phyloP scores from a whole-genome alignment of 2,888 invertebrate species.

The Pterobdella sp. region DNA sequence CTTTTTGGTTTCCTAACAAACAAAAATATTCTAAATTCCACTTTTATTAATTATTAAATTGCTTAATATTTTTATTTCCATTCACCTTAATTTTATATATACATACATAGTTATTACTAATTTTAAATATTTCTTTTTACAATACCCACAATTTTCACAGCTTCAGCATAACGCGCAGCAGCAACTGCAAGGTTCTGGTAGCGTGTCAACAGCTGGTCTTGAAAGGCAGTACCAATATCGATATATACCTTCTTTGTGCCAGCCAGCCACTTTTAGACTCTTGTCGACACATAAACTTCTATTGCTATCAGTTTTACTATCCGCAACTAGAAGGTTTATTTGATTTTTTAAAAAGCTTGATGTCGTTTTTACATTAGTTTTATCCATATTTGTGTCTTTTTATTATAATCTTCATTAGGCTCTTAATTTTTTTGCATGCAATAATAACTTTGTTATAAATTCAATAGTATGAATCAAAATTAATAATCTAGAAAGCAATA shows the following conservation, averaged over 20 bases:
- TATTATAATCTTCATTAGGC: not conserved
- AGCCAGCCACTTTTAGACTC: constrained; percentile 60
- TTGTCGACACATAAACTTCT: constrained; percentile 54
- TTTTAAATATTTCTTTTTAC: not conserved
- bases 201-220: constrained; percentile 59
- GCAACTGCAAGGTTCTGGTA: constrained; percentile 54
- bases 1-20: too few species aligned
- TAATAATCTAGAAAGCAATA: too few species aligned
- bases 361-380: not conserved
- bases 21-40: too few species aligned
- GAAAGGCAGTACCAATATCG: constrained; percentile 56
- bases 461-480: too few species aligned
- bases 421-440: not conserved
- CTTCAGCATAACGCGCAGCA: constrained; percentile 57
- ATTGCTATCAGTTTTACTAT: constrained; percentile 55
- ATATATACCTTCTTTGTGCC: constrained; percentile 55
- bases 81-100: too few species aligned
- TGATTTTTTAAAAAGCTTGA: constrained; percentile 2
- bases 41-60: too few species aligned
- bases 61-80: too few species aligned
- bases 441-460: too few species aligned
- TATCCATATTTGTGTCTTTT: not conserved
- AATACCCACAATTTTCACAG: constrained; percentile 43
- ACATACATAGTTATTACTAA: too few species aligned
- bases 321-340: constrained; percentile 52